Percentiles rank a stretch among this genome's conserved stretches.
These are phyloP conservation scores for Lepus timidus DNA, from an alignment of 2,113 vertebrate species.

Conservation along the genomic window DNA sequence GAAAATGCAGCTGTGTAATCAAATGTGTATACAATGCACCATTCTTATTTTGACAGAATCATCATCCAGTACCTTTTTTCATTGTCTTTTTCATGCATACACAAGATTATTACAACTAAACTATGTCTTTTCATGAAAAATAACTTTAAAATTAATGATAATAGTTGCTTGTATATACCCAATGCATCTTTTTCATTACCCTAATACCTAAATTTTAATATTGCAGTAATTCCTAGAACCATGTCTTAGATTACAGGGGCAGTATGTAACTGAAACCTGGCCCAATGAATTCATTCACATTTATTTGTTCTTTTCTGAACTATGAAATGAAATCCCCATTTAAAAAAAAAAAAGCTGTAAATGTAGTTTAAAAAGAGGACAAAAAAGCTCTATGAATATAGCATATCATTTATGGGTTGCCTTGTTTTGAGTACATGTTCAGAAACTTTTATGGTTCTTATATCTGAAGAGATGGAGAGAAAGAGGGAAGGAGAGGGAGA, in stretches of 20 bases:
- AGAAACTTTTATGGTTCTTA: not conserved
- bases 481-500: not conserved
- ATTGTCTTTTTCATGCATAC: conserved; percentile 67
- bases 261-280: conserved; percentile 56
- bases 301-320: conserved; percentile 70
- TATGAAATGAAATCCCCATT: conserved; percentile 60
- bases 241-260: conserved; percentile 60
- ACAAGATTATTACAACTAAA: conserved; percentile 40
- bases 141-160: conserved; percentile 76
- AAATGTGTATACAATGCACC: conserved; percentile 70
- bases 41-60: conserved; percentile 62
- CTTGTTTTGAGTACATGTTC: conserved; percentile 55
- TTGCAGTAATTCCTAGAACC: conserved; percentile 67
- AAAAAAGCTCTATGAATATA: not conserved
- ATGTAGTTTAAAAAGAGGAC: not conserved
- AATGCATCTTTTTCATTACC: conserved; percentile 75
- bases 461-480: not conserved
- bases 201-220: conserved; percentile 75
- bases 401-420: not conserved
- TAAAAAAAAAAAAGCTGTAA: conserved; percentile 15
- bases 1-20: conserved; percentile 74
- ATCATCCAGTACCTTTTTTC: conserved; percentile 40
- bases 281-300: conserved; percentile 65
- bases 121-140: conserved; percentile 34
- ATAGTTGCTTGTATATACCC: conserved; percentile 34